These are phyloP conservation scores for Meganola albula DNA, from an alignment of 2,888 invertebrate genomes.

Conservation along the genomic window DNA sequence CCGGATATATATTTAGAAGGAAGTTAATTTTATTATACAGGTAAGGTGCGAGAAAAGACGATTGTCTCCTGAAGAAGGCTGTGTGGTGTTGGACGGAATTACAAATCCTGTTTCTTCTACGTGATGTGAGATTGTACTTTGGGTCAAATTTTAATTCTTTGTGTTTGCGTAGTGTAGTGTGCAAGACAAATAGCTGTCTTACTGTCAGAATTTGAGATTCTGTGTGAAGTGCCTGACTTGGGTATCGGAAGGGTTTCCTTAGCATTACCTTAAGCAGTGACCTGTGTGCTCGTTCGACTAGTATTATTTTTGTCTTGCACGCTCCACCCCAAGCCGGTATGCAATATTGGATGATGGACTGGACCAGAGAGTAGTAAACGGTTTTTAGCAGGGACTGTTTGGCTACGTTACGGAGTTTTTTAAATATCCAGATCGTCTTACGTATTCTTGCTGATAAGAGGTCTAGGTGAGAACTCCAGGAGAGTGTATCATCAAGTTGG, in stretches of 20 bases:
- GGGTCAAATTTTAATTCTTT: neutral
- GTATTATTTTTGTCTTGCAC: neutral
- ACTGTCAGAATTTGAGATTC: neutral
- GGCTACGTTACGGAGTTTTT: too few species aligned
- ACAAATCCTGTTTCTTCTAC: too few species aligned
- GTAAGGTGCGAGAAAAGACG: neutral
- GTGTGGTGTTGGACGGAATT: neutral
- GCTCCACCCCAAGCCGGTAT: neutral
- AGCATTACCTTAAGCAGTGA: neutral
- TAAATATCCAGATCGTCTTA: too few species aligned
- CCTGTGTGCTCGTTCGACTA: neutral
- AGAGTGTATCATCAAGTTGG: neutral
- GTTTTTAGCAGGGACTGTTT: neutral
- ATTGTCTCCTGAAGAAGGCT: neutral
- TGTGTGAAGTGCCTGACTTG: neutral
- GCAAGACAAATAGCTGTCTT: neutral
- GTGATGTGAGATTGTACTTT: neutral
- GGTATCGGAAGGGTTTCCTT: neutral
- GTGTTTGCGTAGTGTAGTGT: neutral
- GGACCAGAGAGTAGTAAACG: neutral
- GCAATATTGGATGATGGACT: neutral
- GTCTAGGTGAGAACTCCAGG: neutral
- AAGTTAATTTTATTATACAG: neutral
- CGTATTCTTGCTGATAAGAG: neutral
- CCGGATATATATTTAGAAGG: neutral